These are phyloP conservation scores for Caenorhabditis sp. DNA, from an alignment of 2,888 invertebrate genomes.

Conservation along the genomic window DNA sequence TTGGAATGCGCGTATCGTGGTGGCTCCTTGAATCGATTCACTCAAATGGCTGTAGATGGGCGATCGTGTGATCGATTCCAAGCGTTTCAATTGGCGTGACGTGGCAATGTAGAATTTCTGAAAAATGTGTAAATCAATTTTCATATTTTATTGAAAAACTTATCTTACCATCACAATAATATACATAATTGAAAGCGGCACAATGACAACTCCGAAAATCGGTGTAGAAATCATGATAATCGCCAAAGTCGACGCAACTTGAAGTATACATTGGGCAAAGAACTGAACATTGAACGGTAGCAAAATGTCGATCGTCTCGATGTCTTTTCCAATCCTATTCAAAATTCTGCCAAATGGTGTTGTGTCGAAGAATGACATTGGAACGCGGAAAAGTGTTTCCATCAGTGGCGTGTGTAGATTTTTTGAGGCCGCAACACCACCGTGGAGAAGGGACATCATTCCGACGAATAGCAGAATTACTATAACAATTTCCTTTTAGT, in stretches of 20 bases:
- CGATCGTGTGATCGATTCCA: constrained; percentile 70
- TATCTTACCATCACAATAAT: constrained; percentile 60
- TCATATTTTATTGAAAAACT: too few relatives aligned
- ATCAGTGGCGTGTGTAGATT: constrained; percentile 68
- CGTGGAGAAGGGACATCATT: constrained; percentile 67
- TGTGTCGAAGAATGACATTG: constrained; percentile 70
- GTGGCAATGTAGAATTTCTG: constrained; percentile 92
- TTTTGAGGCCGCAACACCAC: constrained; percentile 64
- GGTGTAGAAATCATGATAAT: constrained; percentile 70
- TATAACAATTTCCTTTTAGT: constrained; percentile 47
- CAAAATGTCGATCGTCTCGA: constrained; percentile 69
- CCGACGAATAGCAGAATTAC: constrained; percentile 66
- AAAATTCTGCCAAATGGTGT: constrained; percentile 70
- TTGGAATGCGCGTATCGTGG: constrained; percentile 68
- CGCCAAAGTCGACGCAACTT: constrained; percentile 66
- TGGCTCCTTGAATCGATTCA: constrained; percentile 67
- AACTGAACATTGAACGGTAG: constrained; percentile 70
- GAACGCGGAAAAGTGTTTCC: constrained; percentile 66
- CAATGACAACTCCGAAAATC: constrained; percentile 63
- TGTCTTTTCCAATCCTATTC: constrained; percentile 69
- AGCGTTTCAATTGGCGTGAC: constrained; percentile 79
- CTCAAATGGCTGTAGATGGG: constrained; percentile 71
- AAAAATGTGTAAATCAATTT: constrained; percentile 19
- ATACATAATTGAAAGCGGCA: constrained; percentile 66
- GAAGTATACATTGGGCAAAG: constrained; percentile 67